A percentile compares a stretch with the other conserved stretches of the same genome.
Conservation (phyloP, 2,797 vertebrate species). For the Danio choprae region DNA sequence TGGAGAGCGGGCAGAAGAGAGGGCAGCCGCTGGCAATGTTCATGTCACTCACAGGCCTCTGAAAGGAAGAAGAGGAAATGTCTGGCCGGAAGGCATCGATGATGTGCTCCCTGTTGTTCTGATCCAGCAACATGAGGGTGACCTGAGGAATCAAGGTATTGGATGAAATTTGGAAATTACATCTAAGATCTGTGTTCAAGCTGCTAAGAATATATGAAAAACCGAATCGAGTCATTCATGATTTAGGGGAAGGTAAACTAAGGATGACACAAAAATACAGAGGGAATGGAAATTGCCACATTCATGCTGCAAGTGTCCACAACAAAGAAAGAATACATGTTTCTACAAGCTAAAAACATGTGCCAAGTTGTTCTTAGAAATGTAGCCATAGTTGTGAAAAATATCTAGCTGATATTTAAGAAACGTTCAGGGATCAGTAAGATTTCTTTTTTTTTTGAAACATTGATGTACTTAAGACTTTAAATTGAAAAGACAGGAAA, state of each 20-base stretch:
- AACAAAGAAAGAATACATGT: background rate
- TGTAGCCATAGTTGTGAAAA: background rate
- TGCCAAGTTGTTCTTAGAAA: background rate
- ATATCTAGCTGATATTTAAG: too few species aligned
- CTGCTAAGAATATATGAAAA: background rate
- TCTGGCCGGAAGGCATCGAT: constrained; percentile 96
- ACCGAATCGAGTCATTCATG: background rate
- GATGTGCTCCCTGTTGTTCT: constrained; percentile 96
- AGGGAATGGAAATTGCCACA: background rate
- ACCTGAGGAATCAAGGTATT: constrained; percentile 77
- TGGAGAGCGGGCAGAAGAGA: constrained; percentile 91
- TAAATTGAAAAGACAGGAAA: too few species aligned
- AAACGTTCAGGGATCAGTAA: too few species aligned
- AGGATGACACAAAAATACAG: background rate
- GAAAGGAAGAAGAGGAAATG: constrained; percentile 93
- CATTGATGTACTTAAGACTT: too few species aligned
- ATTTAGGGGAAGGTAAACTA: background rate
- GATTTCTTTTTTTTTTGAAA: too few species aligned
- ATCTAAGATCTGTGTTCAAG: background rate
- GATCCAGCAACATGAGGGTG: constrained; percentile 95
- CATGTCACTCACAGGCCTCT: constrained; percentile 93
- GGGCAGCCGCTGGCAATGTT: constrained; percentile 98
- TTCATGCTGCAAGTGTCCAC: background rate
- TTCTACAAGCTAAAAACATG: background rate
- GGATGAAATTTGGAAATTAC: background rate